A percentile compares a stretch with the other conserved stretches of the same genome.
phyloP scores from a whole-genome alignment of 1,140 invertebrate genomes.

The Kradibia gibbosae region DNA sequence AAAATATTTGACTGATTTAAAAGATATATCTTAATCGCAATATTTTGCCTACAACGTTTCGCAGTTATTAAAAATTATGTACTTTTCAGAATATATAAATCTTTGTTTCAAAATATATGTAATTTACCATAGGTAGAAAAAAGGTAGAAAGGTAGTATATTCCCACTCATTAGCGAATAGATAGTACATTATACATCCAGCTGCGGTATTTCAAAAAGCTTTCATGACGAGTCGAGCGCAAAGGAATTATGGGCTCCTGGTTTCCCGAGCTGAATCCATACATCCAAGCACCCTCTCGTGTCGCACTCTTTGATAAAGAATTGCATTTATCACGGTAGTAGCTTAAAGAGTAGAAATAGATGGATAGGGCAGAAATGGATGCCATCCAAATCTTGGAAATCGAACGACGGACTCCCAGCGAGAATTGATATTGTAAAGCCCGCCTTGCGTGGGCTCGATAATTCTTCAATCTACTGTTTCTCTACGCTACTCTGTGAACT shows the following conservation, averaged over 20 bases:
- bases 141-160: background rate
- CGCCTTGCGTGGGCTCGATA: background rate
- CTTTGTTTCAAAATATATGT: too few species aligned
- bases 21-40: too few species aligned
- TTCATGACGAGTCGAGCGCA: background rate
- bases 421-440: constrained; percentile 10
- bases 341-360: background rate
- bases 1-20: too few species aligned
- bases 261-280: background rate
- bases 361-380: background rate
- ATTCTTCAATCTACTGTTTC: constrained; percentile 4
- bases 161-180: constrained; percentile 3
- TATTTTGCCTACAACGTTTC: too few species aligned
- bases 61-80: too few species aligned
- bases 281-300: background rate
- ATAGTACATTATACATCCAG: background rate
- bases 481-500: background rate
- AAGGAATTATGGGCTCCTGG: constrained; percentile 5
- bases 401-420: background rate
- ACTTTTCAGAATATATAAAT: too few species aligned
- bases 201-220: constrained; percentile 10
- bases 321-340: constrained; percentile 19
- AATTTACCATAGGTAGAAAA: too few species aligned
- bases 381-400: background rate
- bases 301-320: constrained; percentile 21